Evolutionary conservation across 1,140 invertebrate genomes (phyloP), one percentile per base, ranked within the genome.

Genomic region (Prorops nasuta): DNA sequence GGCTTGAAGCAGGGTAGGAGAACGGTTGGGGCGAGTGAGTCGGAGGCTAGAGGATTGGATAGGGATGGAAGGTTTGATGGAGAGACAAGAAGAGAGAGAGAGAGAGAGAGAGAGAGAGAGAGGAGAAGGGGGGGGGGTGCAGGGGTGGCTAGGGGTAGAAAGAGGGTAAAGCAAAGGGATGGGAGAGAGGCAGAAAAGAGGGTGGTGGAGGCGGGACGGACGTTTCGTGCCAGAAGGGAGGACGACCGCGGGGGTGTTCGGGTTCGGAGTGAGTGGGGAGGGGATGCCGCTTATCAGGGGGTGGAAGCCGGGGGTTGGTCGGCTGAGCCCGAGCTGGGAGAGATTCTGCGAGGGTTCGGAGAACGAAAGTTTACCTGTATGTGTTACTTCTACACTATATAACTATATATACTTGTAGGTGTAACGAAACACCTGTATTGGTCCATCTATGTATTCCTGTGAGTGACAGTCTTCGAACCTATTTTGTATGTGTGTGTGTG

Each of bases 1-100:
- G n/a, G n/a, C n/a, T n/a, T n/a, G n/a, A n/a, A n/a, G n/a, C n/a
- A n/a, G n/a, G n/a, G n/a, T 67, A 70, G 69, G 67, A 69, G 69
- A 69, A 10, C 24, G 4, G 68, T 60, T 65, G 61, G 64, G 58
- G n/a, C n/a, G n/a, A n/a, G n/a, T n/a, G n/a, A n/a, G n/a, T n/a
- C n/a, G n/a, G n/a, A n/a, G n/a, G n/a, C n/a, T n/a, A n/a, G n/a
- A n/a, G n/a, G n/a, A n/a, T n/a, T n/a, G n/a, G n/a, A n/a, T n/a
- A n/a, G n/a, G n/a, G n/a, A n/a, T n/a, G n/a, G n/a, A n/a, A n/a
- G n/a, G n/a, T n/a, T n/a, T n/a, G n/a, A n/a, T n/a, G n/a, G n/a
- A n/a, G n/a, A n/a, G n/a, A n/a, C n/a, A n/a, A n/a, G n/a, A 49
- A 20, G 64, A 60, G 59, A 56, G 31, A 44, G 34, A 38, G 41